A percentile compares a stretch with the other conserved stretches of the same genome.
These are phyloP conservation scores for Monopis laevigella DNA, from an alignment of 2,888 invertebrate species.

Conservation along the genomic window DNA sequence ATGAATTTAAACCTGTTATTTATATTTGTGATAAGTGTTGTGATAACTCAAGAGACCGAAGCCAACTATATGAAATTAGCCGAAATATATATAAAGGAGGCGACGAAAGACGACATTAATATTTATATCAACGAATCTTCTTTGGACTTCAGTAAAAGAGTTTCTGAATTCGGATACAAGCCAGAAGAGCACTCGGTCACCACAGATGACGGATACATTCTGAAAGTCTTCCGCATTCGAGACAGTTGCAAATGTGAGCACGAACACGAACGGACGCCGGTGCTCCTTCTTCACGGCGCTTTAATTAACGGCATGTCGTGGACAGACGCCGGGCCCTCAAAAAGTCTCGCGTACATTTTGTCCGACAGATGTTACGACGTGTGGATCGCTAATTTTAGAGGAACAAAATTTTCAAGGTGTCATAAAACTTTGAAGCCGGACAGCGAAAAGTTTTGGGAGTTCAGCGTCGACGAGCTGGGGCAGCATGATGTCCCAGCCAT, in stretches of 20 bases:
- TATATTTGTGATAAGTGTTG: no score
- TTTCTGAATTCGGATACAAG: neutral
- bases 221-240: neutral
- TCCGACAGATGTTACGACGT: constrained; percentile 3
- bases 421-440: neutral
- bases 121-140: neutral
- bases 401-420: neutral
- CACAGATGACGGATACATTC: neutral
- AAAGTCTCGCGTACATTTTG: constrained; percentile 28
- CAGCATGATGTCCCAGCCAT: constrained; percentile 16
- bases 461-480: neutral
- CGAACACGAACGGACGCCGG: constrained; percentile 27
- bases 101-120: neutral
- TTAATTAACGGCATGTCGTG: constrained; percentile 39
- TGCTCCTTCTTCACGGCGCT: constrained; percentile 44
- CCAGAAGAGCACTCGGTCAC: neutral
- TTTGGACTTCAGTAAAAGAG: neutral
- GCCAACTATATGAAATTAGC: no score
- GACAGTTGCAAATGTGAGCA: constrained; percentile 8
- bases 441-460: neutral
- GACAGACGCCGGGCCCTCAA: constrained; percentile 26
- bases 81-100: neutral
- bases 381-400: constrained; percentile 1
- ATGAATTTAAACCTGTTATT: no score
- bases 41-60: no score